A percentile compares a stretch with the other conserved stretches of the same genome.
These are phyloP conservation scores for Auanema freiburgensis DNA, from an alignment of 2,888 invertebrate genomes.

Conservation along the genomic window DNA sequence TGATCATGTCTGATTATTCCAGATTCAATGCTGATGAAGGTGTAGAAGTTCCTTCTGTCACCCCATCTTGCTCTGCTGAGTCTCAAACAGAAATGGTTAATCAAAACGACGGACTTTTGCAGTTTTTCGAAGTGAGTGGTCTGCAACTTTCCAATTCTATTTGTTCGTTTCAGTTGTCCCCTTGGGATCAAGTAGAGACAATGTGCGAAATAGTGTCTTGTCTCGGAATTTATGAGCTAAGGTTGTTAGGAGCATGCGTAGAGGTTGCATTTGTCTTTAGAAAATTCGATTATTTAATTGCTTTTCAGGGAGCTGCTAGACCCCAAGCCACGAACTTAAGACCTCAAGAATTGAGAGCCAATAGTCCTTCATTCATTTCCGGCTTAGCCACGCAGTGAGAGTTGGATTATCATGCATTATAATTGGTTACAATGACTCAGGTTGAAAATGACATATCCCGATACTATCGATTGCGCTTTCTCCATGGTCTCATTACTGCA, in stretches of 20 bases:
- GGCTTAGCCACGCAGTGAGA: conserved; percentile 3
- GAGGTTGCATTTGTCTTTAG: conserved; percentile 15
- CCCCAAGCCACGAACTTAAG: conserved; percentile 19
- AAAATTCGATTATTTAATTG: too few species aligned
- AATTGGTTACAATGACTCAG: conserved; percentile 8
- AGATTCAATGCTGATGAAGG: background rate
- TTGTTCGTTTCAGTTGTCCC: conserved; percentile 27
- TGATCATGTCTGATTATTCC: too few species aligned
- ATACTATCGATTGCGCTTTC: conserved; percentile 13
- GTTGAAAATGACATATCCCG: conserved; percentile 12
- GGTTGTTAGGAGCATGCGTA: conserved; percentile 32
- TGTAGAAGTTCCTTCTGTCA: background rate
- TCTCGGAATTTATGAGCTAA: conserved; percentile 32
- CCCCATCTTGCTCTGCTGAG: conserved; percentile 15
- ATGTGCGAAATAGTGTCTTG: conserved; percentile 36
- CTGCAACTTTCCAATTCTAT: background rate
- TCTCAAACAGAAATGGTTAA: conserved; percentile 15
- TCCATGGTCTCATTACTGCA: conserved; percentile 12
- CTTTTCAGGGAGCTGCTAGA: conserved; percentile 12
- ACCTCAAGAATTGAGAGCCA: conserved; percentile 26
- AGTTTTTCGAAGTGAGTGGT: conserved; percentile 21
- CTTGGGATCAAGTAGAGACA: conserved; percentile 37
- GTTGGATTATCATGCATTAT: background rate
- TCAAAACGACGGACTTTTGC: conserved; percentile 25
- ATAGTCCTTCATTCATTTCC: conserved; percentile 14